phyloP scores from a whole-genome alignment of 2,888 invertebrate species.

The Timema podura region DNA sequence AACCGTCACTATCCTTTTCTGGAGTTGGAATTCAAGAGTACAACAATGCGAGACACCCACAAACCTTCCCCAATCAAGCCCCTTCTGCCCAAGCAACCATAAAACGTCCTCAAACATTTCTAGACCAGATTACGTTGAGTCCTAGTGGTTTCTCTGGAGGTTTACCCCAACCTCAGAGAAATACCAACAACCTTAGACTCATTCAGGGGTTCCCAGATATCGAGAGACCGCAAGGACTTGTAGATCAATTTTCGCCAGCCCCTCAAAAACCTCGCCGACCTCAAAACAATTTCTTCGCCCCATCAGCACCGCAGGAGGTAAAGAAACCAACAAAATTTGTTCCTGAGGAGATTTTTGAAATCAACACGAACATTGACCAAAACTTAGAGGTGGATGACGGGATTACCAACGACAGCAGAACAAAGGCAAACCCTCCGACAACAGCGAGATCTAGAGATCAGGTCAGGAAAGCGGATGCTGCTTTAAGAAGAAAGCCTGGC shows the following conservation, averaged over 20 bases:
- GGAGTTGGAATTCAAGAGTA: not conserved
- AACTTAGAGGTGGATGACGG: constrained; percentile 38
- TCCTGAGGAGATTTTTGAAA: constrained; percentile 21
- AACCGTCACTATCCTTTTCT: constrained; percentile 5
- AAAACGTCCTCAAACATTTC: constrained; percentile 21
- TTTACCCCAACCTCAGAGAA: constrained; percentile 14
- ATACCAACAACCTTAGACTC: constrained; percentile 25
- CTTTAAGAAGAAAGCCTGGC: constrained; percentile 31
- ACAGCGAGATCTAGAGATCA: constrained; percentile 21
- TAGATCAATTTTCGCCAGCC: constrained; percentile 30
- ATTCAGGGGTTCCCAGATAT: constrained; percentile 29
- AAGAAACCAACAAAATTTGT: constrained; percentile 21
- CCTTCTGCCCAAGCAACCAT: constrained; percentile 6
- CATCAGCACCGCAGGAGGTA: constrained; percentile 17
- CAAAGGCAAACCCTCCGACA: not conserved
- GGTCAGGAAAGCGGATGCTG: constrained; percentile 32
- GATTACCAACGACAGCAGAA: constrained; percentile 18
- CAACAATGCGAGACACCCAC: constrained; percentile 4
- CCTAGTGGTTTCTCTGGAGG: constrained; percentile 19
- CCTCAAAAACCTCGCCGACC: constrained; percentile 24
- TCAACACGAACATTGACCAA: constrained; percentile 38
- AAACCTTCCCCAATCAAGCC: constrained; percentile 8
- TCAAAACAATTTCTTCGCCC: constrained; percentile 21
- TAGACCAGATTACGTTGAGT: constrained; percentile 29
- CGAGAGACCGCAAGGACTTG: constrained; percentile 29